These are phyloP conservation scores for Nesoenas mayeri DNA, from an alignment of 2,113 vertebrate genomes.

Conservation along the genomic window DNA sequence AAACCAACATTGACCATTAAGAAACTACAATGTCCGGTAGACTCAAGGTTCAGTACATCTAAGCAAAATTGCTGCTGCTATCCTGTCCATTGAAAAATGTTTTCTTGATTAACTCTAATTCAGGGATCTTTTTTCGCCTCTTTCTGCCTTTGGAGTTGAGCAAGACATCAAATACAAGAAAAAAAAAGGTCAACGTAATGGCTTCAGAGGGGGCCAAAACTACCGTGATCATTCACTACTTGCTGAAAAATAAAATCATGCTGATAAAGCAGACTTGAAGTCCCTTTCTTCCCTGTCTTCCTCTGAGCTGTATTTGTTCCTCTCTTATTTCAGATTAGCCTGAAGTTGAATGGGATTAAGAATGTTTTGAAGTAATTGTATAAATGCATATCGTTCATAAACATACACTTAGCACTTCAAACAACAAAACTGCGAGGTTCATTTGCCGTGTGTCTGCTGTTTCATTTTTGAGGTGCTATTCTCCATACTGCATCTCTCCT, in stretches of 20 bases:
- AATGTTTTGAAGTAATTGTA: neutral
- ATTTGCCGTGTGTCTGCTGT: neutral
- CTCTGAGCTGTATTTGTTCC: neutral
- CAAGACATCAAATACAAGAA: neutral
- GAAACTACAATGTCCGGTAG: neutral
- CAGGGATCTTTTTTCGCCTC: fast-evolving
- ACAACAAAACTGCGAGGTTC: neutral
- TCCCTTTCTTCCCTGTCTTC: neutral
- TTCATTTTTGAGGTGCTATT: neutral
- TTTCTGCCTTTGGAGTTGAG: neutral
- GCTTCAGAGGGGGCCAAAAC: neutral
- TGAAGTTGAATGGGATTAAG: neutral
- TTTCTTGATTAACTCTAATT: neutral
- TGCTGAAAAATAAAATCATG: neutral
- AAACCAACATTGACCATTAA: neutral
- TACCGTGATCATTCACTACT: neutral
- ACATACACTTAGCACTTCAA: neutral
- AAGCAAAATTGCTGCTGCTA: neutral
- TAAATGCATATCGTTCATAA: neutral
- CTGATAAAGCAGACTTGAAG: neutral
- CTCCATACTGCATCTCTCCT: neutral
- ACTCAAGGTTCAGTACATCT: neutral
- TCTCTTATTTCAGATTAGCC: neutral
- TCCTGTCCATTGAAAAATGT: neutral
- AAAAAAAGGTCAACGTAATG: neutral